Evolutionary conservation across 2,797 vertebrate species (phyloP).

Genomic region (Phoeniculus purpureus): DNA sequence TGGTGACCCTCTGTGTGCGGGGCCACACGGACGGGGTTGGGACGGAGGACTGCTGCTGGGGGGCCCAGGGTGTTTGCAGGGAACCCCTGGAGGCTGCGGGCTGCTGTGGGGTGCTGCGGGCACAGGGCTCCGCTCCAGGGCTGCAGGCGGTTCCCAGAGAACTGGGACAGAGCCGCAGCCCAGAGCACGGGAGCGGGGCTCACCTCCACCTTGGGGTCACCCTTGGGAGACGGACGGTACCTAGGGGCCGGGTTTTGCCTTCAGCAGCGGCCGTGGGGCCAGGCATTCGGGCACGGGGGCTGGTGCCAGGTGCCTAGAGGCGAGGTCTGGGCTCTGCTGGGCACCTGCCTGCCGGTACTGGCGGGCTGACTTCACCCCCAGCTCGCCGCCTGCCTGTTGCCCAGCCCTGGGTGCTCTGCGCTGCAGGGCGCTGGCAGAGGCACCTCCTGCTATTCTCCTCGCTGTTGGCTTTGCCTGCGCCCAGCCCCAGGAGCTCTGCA

Average conservation of each 20-base stretch:
- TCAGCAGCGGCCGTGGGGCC: background rate
- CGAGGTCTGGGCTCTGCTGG: background rate
- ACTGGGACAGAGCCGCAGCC: background rate
- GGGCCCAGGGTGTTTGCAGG: background rate
- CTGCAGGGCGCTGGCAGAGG: background rate
- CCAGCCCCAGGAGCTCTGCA: fast-evolving
- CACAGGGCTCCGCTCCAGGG: fast-evolving
- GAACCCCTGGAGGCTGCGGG: fast-evolving
- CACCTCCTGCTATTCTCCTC: background rate
- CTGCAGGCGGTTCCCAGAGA: fast-evolving
- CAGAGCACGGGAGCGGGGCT: fast-evolving
- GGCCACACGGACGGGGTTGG: fast-evolving
- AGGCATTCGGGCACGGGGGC: too few relatives aligned
- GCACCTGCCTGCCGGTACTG: background rate
- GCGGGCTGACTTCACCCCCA: background rate
- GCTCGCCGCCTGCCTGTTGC: background rate
- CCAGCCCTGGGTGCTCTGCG: background rate
- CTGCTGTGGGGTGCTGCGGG: fast-evolving
- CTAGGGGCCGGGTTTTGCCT: background rate
- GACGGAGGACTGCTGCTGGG: background rate
- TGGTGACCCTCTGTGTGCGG: background rate
- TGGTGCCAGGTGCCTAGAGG: background rate
- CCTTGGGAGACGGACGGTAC: background rate
- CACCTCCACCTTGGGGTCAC: background rate
- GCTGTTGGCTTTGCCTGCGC: background rate